A percentile compares a stretch with the other conserved stretches of the same genome.
Evolutionary conservation across 2,888 invertebrate species (phyloP).

Genomic region (Protonemura montana): DNA sequence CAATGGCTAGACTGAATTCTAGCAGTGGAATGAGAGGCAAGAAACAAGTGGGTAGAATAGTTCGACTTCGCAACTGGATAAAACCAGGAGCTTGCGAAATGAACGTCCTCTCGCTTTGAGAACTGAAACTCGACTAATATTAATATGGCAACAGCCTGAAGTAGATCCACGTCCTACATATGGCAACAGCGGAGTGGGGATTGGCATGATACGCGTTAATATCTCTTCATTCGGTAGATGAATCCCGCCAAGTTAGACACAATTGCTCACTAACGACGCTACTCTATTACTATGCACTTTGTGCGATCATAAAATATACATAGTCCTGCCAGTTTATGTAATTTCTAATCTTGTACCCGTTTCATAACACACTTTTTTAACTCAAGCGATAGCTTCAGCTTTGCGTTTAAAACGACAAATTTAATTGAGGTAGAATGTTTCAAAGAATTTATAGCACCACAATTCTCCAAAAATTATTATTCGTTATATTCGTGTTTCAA

Average conservation of each 20-base stretch:
- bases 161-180: no score
- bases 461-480: background rate
- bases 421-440: background rate
- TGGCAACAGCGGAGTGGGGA: no score
- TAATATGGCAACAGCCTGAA: no score
- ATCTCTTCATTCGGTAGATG: background rate
- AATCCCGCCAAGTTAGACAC: background rate
- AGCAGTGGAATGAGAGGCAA: no score
- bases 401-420: background rate
- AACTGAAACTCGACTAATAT: no score
- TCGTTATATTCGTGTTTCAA: background rate
- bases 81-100: no score
- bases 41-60: no score
- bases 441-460: background rate
- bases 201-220: no score
- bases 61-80: no score
- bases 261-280: background rate
- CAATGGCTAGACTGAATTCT: no score
- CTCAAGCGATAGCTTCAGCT: no score
- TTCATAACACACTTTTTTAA: background rate
- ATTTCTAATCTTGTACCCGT: background rate
- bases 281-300: background rate
- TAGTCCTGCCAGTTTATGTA: background rate
- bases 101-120: no score
- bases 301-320: background rate